Evolutionary conservation across 2,888 invertebrate species (phyloP).

Genomic region (Unio delphinus): DNA sequence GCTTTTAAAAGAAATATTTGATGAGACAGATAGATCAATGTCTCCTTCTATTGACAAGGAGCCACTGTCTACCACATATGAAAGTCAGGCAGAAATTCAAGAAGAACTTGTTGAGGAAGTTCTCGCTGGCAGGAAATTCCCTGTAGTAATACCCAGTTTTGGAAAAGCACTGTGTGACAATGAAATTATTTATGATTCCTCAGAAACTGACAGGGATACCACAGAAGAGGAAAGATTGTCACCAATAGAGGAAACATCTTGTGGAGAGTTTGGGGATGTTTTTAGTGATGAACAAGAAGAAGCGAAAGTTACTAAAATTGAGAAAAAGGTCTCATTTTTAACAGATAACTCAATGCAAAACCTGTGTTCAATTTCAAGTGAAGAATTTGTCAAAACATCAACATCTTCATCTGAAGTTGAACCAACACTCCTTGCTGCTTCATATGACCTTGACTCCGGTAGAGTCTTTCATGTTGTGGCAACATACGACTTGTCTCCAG

Average conservation of each 20-base stretch:
- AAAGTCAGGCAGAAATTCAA: conserved; percentile 49
- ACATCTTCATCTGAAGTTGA: conserved; percentile 85
- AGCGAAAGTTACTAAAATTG: conserved; percentile 25
- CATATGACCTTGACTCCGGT: conserved; percentile 79
- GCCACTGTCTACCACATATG: conserved; percentile 53
- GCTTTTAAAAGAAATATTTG: conserved; percentile 56
- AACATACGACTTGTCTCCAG: conserved; percentile 68
- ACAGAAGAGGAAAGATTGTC: conserved; percentile 63
- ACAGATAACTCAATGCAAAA: conserved; percentile 46
- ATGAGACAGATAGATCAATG: conserved; percentile 60
- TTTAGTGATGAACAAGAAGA: conserved; percentile 42
- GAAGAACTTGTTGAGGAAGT: conserved; percentile 35
- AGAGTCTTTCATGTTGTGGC: conserved; percentile 72
- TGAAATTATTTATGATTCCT: conserved; percentile 61
- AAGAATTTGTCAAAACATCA: conserved; percentile 66
- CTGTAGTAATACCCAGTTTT: conserved; percentile 51
- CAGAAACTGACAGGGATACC: conserved; percentile 62
- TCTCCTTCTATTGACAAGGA: conserved; percentile 66
- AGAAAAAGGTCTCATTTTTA: conserved; percentile 61
- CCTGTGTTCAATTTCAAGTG: conserved; percentile 54
- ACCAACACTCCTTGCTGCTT: conserved; percentile 89
- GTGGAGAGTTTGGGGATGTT: conserved; percentile 45
- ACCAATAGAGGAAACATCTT: conserved; percentile 60
- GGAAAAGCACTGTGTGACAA: conserved; percentile 56
- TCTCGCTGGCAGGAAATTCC: conserved; percentile 38